Percentiles rank a stretch among this genome's conserved stretches.
These are phyloP conservation scores for Rhinella marina DNA, from an alignment of 2,797 vertebrate species.

Conservation along the genomic window DNA sequence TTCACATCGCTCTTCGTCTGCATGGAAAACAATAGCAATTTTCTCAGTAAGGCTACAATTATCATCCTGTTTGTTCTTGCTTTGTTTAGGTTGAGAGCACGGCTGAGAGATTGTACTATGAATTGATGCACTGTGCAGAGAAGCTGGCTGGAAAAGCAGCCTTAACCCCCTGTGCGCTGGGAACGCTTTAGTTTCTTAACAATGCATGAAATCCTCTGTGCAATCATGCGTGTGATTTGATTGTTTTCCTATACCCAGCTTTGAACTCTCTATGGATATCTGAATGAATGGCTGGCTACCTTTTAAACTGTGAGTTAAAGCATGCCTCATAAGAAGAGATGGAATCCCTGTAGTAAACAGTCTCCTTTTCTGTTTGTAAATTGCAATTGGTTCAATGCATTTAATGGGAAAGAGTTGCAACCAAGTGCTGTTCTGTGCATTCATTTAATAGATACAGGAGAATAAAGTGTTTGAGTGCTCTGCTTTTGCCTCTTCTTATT, in stretches of 20 bases:
- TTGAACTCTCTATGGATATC: slow-evolving; percentile 35
- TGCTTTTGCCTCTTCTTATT: slow-evolving; percentile 45
- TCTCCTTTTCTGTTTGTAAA: slow-evolving; percentile 28
- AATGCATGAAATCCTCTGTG: slow-evolving; percentile 21
- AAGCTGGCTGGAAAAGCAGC: slow-evolving; percentile 17
- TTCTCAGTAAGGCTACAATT: slow-evolving; percentile 68
- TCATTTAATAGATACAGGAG: slow-evolving; percentile 46
- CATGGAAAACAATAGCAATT: slow-evolving; percentile 69
- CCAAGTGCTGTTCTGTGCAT: slow-evolving; percentile 45
- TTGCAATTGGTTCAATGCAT: slow-evolving; percentile 41
- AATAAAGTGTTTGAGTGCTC: slow-evolving; percentile 46
- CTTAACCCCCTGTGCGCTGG: slow-evolving; percentile 32
- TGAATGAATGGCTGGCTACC: slow-evolving; percentile 32
- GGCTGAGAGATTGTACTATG: slow-evolving; percentile 30
- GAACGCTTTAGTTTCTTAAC: slow-evolving; percentile 22
- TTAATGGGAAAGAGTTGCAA: slow-evolving; percentile 35
- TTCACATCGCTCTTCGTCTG: slow-evolving; percentile 61
- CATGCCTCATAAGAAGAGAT: slow-evolving; percentile 19
- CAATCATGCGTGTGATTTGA: slow-evolving; percentile 31
- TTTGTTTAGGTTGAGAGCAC: slow-evolving; percentile 55
- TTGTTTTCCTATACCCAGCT: slow-evolving; percentile 18
- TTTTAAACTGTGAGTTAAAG: slow-evolving; percentile 16
- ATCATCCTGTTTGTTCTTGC: slow-evolving; percentile 66
- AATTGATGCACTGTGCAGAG: slow-evolving; percentile 50
- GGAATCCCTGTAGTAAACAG: slow-evolving; percentile 14